A percentile compares a stretch with the other conserved stretches of the same genome.
These are phyloP conservation scores for Cheilosia pagana DNA, from an alignment of 2,888 invertebrate genomes.

Conservation along the genomic window DNA sequence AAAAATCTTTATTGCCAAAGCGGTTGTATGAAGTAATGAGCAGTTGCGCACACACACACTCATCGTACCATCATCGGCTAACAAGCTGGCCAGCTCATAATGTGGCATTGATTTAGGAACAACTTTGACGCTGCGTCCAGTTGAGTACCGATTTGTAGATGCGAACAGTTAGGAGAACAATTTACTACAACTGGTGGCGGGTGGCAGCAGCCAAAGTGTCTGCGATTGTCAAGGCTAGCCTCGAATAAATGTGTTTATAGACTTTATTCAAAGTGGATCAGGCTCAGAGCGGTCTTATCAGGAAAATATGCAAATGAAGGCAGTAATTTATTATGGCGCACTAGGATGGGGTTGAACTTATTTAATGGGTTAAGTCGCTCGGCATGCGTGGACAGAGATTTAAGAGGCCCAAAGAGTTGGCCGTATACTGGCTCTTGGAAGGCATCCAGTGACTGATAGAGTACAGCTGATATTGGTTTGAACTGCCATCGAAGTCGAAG, in stretches of 20 bases:
- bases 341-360: not conserved
- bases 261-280: conserved; percentile 37
- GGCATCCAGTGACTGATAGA: too few species aligned
- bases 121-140: conserved; percentile 38
- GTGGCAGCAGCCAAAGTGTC: conserved; percentile 10
- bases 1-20: conserved; percentile 36
- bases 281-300: conserved; percentile 12
- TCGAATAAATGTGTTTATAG: not conserved
- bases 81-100: conserved; percentile 26
- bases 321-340: not conserved
- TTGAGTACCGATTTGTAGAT: conserved; percentile 14
- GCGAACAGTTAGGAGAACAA: conserved; percentile 15
- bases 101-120: conserved; percentile 56
- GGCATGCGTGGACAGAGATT: not conserved
- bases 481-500: too few species aligned
- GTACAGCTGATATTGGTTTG: too few species aligned
- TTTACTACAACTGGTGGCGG: conserved; percentile 10
- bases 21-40: conserved; percentile 66
- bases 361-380: not conserved
- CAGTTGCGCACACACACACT: not conserved
- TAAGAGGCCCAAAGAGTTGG: not conserved
- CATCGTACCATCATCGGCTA: not conserved
- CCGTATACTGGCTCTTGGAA: too few species aligned
- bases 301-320: conserved; percentile 28
- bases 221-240: conserved; percentile 42